Conservation (phyloP, 2,797 vertebrate genomes). For the Danio aesculapii region DNA sequence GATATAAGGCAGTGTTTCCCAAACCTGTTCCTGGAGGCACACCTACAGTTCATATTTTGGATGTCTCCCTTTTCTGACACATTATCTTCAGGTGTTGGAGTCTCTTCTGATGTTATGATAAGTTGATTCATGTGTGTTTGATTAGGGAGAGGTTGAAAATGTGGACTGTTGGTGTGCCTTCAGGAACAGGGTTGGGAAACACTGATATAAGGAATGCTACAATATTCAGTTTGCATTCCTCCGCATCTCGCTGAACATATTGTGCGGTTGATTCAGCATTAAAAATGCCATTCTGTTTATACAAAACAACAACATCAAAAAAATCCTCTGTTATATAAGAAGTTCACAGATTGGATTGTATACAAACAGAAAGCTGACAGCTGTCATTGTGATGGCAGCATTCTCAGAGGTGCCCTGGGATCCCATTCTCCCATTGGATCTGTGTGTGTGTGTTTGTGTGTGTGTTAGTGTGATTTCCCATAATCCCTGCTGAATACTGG, state of each 20-base stretch:
- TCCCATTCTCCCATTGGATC: conserved; percentile 57
- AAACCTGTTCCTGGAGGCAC: too few species aligned
- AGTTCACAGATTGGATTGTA: conserved; percentile 55
- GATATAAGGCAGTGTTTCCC: too few species aligned
- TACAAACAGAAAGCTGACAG: conserved; percentile 62
- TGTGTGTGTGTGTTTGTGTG: too few species aligned
- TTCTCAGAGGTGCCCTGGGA: conserved; percentile 60
- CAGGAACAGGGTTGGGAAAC: too few species aligned
- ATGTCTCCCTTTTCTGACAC: too few species aligned
- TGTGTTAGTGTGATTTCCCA: conserved; percentile 50
- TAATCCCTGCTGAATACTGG: conserved; percentile 57
- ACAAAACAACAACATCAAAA: background rate
- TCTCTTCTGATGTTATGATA: too few species aligned
- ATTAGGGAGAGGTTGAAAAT: too few species aligned
- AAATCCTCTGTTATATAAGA: conserved; percentile 13
- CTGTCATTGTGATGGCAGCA: conserved; percentile 71
- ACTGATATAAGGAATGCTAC: too few species aligned
- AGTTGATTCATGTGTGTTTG: too few species aligned
- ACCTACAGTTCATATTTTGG: too few species aligned
- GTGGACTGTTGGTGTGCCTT: too few species aligned
- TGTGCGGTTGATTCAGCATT: background rate
- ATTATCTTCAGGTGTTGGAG: too few species aligned
- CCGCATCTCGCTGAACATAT: background rate
- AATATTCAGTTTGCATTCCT: conserved; percentile 6
- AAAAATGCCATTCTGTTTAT: background rate